Conservation (phyloP, 1,140 invertebrate species). For the Heliothis virescens region DNA sequence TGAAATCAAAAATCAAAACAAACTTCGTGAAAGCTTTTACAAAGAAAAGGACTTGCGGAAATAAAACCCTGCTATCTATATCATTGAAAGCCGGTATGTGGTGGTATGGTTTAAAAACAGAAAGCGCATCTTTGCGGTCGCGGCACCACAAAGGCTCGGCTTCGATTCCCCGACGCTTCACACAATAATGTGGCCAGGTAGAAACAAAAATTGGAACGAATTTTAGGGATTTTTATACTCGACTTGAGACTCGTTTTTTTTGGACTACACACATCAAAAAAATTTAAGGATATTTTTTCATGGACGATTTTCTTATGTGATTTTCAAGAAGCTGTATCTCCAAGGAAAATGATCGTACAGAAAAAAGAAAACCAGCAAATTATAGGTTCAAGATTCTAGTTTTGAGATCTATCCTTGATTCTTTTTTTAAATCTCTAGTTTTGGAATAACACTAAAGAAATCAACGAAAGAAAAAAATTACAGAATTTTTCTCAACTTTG, state of each 20-base stretch:
- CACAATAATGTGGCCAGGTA: conserved; percentile 26
- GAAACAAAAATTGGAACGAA: conserved; percentile 37
- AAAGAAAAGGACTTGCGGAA: neutral
- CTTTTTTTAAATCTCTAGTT: too few relatives aligned
- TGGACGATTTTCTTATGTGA: too few relatives aligned
- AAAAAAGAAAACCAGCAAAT: too few relatives aligned
- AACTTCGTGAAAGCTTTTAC: neutral
- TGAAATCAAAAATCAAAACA: neutral
- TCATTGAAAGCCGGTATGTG: neutral
- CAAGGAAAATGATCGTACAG: too few relatives aligned
- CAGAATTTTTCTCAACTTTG: too few relatives aligned
- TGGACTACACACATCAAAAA: too few relatives aligned
- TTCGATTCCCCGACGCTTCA: conserved; percentile 29
- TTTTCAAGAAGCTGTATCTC: too few relatives aligned
- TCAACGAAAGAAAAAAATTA: too few relatives aligned
- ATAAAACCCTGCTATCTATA: neutral
- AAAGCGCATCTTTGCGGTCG: conserved; percentile 12
- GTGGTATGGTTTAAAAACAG: conserved; percentile 31
- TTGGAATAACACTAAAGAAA: too few relatives aligned
- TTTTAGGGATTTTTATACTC: conserved; percentile 16
- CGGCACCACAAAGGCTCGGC: conserved; percentile 17
- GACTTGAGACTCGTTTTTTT: neutral
- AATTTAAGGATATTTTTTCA: too few relatives aligned
- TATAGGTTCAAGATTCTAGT: too few relatives aligned
- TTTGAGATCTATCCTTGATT: too few relatives aligned